A percentile compares a stretch with the other conserved stretches of the same genome.
phyloP scores from a whole-genome alignment of 2,113 vertebrate species.

The Mormyrus iriodes region DNA sequence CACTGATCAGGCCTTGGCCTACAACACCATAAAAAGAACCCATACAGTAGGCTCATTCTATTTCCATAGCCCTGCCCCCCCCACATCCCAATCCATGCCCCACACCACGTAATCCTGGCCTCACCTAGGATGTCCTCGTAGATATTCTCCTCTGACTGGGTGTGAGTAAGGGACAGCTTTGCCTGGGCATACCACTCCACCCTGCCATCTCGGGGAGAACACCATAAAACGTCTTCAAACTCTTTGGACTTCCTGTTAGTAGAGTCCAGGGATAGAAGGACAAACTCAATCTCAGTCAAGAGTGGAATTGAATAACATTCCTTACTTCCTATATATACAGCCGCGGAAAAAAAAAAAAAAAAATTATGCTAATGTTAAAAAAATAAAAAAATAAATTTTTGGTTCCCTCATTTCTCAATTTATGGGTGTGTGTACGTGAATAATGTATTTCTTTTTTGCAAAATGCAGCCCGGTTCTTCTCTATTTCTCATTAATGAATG shows the following conservation, averaged over 20 bases:
- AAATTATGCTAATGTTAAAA: too few relatives aligned
- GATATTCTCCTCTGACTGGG: conserved; percentile 95
- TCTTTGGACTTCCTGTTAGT: conserved; percentile 85
- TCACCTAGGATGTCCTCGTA: conserved; percentile 97
- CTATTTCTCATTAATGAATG: too few relatives aligned
- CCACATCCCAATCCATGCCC: background rate
- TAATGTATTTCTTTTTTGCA: too few relatives aligned
- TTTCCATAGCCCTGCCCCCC: background rate
- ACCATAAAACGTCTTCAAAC: conserved; percentile 90
- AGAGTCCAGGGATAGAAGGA: conserved; percentile 22
- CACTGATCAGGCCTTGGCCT: background rate
- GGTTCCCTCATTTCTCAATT: too few relatives aligned
- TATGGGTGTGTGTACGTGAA: too few relatives aligned
- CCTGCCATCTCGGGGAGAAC: conserved; percentile 65
- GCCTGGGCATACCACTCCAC: conserved; percentile 90
- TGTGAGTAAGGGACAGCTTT: conserved; percentile 82
- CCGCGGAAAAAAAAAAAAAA: too few relatives aligned
- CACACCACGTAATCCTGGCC: background rate
- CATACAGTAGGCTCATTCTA: background rate
- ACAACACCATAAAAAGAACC: background rate
- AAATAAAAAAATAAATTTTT: too few relatives aligned
- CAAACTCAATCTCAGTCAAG: background rate
- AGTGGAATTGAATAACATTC: background rate
- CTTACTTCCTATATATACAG: background rate
- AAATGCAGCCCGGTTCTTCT: too few relatives aligned